Conservation (phyloP, 2,797 vertebrate genomes). For the Adrianichthys oophorus region DNA sequence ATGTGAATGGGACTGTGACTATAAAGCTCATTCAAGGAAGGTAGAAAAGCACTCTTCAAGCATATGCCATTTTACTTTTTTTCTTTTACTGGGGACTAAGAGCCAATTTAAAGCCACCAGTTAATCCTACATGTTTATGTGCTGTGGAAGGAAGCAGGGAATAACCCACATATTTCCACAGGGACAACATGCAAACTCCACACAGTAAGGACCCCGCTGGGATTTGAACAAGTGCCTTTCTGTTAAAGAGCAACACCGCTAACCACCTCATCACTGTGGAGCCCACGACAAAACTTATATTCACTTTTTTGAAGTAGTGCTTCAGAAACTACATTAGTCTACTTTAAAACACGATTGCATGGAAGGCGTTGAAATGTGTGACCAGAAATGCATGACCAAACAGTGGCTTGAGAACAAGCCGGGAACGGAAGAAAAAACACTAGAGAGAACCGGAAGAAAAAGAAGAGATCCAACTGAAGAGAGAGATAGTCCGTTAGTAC, state of each 20-base stretch:
- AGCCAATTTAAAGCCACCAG: no score
- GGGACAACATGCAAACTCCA: neutral
- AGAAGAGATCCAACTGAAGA: constrained; percentile 6
- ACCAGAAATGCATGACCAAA: constrained; percentile 25
- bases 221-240: no score
- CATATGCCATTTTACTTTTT: no score
- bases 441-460: neutral
- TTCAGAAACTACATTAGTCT: constrained; percentile 7
- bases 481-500: constrained; percentile 12
- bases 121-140: neutral
- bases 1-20: no score
- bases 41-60: no score
- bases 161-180: neutral
- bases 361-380: constrained; percentile 26
- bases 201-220: no score
- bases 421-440: constrained; percentile 6
- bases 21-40: no score
- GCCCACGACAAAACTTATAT: constrained; percentile 10
- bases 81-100: no score
- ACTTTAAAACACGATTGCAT: constrained; percentile 17
- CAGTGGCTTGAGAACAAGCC: constrained; percentile 5
- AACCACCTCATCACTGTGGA: no score
- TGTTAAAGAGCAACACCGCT: neutral
- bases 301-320: constrained; percentile 32
- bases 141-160: neutral